phyloP scores from a whole-genome alignment of 2,797 vertebrate genomes.

The Thalassophryne amazonica region DNA sequence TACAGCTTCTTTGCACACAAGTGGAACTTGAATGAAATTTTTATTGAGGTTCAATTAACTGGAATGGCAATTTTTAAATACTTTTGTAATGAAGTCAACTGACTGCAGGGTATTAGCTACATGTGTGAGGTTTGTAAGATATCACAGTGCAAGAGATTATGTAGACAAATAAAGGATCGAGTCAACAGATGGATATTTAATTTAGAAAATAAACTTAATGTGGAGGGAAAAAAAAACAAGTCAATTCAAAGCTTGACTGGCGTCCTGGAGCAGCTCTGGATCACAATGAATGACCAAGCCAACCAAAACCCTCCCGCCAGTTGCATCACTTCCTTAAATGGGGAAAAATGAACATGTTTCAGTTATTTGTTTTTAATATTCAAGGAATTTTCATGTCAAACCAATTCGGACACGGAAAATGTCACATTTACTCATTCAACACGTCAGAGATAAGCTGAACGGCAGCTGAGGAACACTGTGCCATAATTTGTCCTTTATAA shows the following conservation, averaged over 20 bases:
- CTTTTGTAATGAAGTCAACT: too few species aligned
- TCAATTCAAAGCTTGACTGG: neutral
- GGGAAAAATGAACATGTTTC: neutral
- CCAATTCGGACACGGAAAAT: neutral
- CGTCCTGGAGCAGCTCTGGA: neutral
- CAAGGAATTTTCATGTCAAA: neutral
- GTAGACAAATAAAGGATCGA: too few species aligned
- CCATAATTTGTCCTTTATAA: constrained; percentile 15
- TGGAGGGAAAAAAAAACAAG: neutral
- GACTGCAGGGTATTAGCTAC: too few species aligned
- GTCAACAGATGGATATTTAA: too few species aligned
- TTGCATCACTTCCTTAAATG: constrained; percentile 37
- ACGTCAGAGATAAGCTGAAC: neutral
- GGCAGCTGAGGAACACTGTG: neutral
- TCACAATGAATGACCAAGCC: constrained; percentile 21
- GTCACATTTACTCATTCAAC: neutral
- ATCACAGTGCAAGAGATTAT: too few species aligned
- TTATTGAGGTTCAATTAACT: too few species aligned
- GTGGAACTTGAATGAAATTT: too few species aligned
- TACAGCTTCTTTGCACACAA: too few species aligned
- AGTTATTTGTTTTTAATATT: neutral
- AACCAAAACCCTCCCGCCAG: constrained; percentile 1
- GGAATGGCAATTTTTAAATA: too few species aligned
- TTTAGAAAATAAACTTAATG: neutral
- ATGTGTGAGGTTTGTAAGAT: too few species aligned